These are phyloP conservation scores for Lytechinus pictus DNA, from an alignment of 35 echinoderm and acorn worm species.

Conservation along the genomic window DNA sequence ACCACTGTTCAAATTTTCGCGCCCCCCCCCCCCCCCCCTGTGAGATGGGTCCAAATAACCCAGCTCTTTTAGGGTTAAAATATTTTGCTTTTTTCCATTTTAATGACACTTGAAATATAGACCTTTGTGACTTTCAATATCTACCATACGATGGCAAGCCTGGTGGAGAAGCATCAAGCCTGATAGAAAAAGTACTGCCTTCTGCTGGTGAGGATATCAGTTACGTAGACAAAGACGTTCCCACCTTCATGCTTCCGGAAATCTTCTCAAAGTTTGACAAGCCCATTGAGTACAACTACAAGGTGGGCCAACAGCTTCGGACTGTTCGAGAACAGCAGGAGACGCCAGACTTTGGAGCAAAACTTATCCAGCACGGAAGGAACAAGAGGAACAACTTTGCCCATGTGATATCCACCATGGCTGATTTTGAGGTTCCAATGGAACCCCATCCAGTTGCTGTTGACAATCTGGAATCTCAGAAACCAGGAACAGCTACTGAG, in stretches of 20 bases:
- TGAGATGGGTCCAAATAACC: no score
- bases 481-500: constrained; percentile 40
- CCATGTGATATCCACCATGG: constrained; percentile 60
- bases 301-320: constrained; percentile 52
- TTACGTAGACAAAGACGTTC: constrained; percentile 64
- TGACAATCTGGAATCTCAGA: constrained; percentile 34
- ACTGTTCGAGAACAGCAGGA: constrained; percentile 9
- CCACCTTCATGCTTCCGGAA: constrained; percentile 65
- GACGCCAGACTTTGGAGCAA: neutral
- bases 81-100: no score
- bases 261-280: constrained; percentile 78
- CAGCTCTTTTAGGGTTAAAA: no score
- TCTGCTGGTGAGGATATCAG: constrained; percentile 58
- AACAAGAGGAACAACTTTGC: constrained; percentile 28
- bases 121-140: constrained; percentile 71
- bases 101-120: neutral
- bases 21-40: no score
- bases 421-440: constrained; percentile 53
- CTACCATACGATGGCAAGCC: constrained; percentile 59
- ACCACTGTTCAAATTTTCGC: no score
- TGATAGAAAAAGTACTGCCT: constrained; percentile 73
- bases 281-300: constrained; percentile 66
- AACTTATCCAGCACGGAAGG: constrained; percentile 38
- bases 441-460: constrained; percentile 63
- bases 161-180: neutral